Conservation (phyloP, 2,797 vertebrate genomes). For the Enteromius mattozi region DNA sequence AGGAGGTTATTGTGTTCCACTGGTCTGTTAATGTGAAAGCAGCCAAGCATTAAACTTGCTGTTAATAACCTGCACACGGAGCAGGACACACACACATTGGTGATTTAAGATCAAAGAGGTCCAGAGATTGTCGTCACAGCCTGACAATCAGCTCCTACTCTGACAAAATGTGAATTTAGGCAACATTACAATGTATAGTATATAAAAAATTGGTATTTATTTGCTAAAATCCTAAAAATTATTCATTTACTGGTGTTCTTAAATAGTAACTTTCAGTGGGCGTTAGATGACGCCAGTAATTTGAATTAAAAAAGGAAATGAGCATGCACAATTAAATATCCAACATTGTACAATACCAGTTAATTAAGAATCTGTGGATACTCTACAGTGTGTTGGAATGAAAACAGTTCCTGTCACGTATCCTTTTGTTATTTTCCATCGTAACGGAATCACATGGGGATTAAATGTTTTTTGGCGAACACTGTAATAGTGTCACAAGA, state of each 20-base stretch:
- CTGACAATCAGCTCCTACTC: not conserved
- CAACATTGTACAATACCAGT: not conserved
- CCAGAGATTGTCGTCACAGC: not conserved
- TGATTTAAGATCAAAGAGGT: slow-evolving; percentile 10
- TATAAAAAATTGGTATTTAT: not conserved
- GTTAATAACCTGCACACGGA: slow-evolving; percentile 18
- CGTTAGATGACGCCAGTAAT: not conserved
- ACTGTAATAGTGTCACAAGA: slow-evolving; percentile 12
- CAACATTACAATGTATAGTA: not conserved
- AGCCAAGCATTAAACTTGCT: slow-evolving; percentile 26
- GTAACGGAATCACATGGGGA: not conserved
- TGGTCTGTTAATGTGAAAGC: slow-evolving; percentile 37
- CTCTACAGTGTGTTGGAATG: not conserved
- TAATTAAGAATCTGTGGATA: not conserved
- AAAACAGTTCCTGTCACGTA: slow-evolving; percentile 7
- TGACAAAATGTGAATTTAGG: slow-evolving; percentile 1
- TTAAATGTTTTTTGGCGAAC: not conserved
- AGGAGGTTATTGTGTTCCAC: slow-evolving; percentile 30
- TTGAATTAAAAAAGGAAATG: not conserved
- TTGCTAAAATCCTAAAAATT: too few relatives aligned
- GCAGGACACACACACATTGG: slow-evolving; percentile 3
- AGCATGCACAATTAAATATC: not conserved
- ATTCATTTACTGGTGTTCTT: not conserved
- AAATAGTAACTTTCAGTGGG: not conserved
- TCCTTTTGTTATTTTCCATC: not conserved